Conservation (phyloP, 2,888 invertebrate species). For the Oegoconia quadripuncta region DNA sequence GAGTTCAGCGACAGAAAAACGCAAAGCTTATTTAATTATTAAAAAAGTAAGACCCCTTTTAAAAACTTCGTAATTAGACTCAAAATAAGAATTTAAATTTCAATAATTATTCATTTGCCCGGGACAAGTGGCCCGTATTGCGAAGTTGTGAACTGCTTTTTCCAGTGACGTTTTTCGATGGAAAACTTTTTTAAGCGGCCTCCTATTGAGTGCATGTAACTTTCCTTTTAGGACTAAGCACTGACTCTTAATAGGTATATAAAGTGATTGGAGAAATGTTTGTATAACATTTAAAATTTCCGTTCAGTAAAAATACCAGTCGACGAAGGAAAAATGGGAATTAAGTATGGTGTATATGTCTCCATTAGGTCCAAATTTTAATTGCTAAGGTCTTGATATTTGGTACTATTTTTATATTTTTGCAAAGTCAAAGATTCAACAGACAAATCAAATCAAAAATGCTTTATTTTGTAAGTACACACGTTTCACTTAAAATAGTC, state of each 20-base stretch:
- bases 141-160: conserved; percentile 48
- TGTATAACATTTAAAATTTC: too few species aligned
- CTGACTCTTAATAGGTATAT: conserved; percentile 5
- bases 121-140: conserved; percentile 53
- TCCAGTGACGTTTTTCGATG: conserved; percentile 41
- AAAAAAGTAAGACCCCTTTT: conserved; percentile 47
- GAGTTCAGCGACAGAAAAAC: conserved; percentile 35
- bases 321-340: too few species aligned
- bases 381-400: too few species aligned
- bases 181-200: conserved; percentile 51
- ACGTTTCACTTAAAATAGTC: too few species aligned
- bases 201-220: conserved; percentile 57
- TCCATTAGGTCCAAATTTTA: too few species aligned
- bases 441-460: too few species aligned
- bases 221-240: conserved; percentile 49
- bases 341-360: too few species aligned
- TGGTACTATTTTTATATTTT: too few species aligned
- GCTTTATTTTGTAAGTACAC: too few species aligned
- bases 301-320: too few species aligned
- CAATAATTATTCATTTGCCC: conserved; percentile 55
- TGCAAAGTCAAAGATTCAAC: too few species aligned
- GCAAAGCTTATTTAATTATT: conserved; percentile 48
- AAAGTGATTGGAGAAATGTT: not conserved
- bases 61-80: conserved; percentile 50
- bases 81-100: conserved; percentile 55